These are phyloP conservation scores for Oophaga pumilio DNA, from an alignment of 2,113 vertebrate species.

Conservation along the genomic window DNA sequence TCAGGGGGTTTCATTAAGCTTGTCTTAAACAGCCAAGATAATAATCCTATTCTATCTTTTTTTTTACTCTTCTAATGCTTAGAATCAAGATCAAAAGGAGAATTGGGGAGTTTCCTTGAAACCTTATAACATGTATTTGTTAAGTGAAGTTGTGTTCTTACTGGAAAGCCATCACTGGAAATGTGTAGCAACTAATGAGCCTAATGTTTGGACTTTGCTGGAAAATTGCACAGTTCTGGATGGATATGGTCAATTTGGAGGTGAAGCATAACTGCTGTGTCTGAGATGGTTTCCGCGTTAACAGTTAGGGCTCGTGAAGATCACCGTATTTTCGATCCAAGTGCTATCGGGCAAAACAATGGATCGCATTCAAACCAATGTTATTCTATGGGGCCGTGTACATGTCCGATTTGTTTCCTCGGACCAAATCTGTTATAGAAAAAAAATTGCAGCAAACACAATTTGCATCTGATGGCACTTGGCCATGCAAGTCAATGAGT, in stretches of 20 bases:
- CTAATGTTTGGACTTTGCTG: neutral
- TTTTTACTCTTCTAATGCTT: slow-evolving; percentile 1
- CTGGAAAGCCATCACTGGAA: neutral
- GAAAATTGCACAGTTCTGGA: neutral
- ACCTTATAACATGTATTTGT: slow-evolving; percentile 18
- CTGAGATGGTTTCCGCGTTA: no score
- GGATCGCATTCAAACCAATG: no score
- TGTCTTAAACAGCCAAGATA: slow-evolving; percentile 14
- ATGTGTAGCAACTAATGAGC: neutral
- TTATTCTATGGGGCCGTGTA: no score
- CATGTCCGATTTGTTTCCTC: no score
- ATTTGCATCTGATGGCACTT: no score
- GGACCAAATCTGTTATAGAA: no score
- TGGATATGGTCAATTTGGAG: neutral
- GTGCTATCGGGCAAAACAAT: no score
- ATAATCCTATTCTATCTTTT: slow-evolving; percentile 29
- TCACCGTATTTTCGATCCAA: no score
- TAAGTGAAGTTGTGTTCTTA: slow-evolving; percentile 16
- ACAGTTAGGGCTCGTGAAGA: no score
- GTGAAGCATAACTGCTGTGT: neutral
- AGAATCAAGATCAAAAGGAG: slow-evolving; percentile 2
- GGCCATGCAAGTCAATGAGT: no score
- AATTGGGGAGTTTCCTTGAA: slow-evolving; percentile 16
- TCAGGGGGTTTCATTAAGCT: slow-evolving; percentile 41
- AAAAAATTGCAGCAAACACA: no score